These are phyloP conservation scores for Myathropa florea DNA, from an alignment of 2,888 invertebrate genomes.

Conservation along the genomic window DNA sequence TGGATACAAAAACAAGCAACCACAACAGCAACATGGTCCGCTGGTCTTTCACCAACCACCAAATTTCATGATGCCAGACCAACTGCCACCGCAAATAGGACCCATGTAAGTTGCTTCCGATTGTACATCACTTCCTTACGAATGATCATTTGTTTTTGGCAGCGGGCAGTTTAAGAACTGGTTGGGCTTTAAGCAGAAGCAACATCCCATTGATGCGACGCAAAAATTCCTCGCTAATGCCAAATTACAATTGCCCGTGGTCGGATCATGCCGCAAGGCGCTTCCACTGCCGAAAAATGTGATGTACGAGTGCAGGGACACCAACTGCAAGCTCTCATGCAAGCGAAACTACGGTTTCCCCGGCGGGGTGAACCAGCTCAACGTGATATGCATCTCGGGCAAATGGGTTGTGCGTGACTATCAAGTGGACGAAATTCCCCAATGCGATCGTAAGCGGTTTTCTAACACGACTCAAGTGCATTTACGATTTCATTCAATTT, in stretches of 20 bases:
- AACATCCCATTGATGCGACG: slow-evolving; percentile 30
- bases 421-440: slow-evolving; percentile 81
- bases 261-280: slow-evolving; percentile 73
- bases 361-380: slow-evolving; percentile 72
- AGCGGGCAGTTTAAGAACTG: slow-evolving; percentile 26
- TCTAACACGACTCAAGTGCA: background rate
- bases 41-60: background rate
- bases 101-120: slow-evolving; percentile 17
- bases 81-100: background rate
- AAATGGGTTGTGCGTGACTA: slow-evolving; percentile 77
- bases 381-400: slow-evolving; percentile 76
- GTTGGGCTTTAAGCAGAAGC: slow-evolving; percentile 25
- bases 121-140: no score
- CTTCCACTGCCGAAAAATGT: slow-evolving; percentile 75
- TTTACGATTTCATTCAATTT: background rate
- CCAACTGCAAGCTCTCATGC: slow-evolving; percentile 76
- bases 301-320: slow-evolving; percentile 73
- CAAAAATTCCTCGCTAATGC: slow-evolving; percentile 74
- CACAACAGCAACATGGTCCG: background rate
- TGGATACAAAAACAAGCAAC: slow-evolving; percentile 16
- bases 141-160: background rate
- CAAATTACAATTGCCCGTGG: slow-evolving; percentile 72
- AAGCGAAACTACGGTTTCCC: slow-evolving; percentile 75
- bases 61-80: background rate
- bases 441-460: slow-evolving; percentile 84